phyloP scores from a whole-genome alignment of 2,888 invertebrate species.

The Leptinotarsa peninsularis region DNA sequence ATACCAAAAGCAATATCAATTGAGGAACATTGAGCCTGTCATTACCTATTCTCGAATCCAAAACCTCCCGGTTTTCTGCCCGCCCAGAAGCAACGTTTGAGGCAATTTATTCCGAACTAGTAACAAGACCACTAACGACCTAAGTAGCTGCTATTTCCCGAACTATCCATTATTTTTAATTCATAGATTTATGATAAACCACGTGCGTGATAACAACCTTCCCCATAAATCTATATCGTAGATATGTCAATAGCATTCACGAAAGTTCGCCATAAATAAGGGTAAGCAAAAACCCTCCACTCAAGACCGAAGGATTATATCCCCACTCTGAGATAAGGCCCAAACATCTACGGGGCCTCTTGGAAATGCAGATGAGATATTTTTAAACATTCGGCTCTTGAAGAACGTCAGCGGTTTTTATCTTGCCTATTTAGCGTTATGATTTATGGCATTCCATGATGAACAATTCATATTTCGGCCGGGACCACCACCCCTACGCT shows the following conservation, averaged over 20 bases:
- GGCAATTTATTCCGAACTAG: conserved; percentile 6
- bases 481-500: neutral
- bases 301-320: conserved; percentile 46
- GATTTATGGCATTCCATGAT: conserved; percentile 40
- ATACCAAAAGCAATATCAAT: too few relatives aligned
- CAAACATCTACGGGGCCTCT: conserved; percentile 47
- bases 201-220: conserved; percentile 52
- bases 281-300: conserved; percentile 52
- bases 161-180: conserved; percentile 29
- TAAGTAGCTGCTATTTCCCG: conserved; percentile 21
- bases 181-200: conserved; percentile 40
- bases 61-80: neutral
- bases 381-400: conserved; percentile 45
- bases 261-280: conserved; percentile 62
- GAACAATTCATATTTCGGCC: neutral
- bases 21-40: too few relatives aligned
- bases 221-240: conserved; percentile 56
- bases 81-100: conserved; percentile 4
- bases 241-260: conserved; percentile 64
- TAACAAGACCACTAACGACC: neutral
- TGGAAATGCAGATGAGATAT: conserved; percentile 49
- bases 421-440: conserved; percentile 44
- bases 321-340: conserved; percentile 48
- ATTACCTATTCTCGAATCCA: too few relatives aligned
- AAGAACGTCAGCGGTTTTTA: conserved; percentile 44